Conservation (phyloP, 2,113 vertebrate genomes). For the Burhinus oedicnemus region DNA sequence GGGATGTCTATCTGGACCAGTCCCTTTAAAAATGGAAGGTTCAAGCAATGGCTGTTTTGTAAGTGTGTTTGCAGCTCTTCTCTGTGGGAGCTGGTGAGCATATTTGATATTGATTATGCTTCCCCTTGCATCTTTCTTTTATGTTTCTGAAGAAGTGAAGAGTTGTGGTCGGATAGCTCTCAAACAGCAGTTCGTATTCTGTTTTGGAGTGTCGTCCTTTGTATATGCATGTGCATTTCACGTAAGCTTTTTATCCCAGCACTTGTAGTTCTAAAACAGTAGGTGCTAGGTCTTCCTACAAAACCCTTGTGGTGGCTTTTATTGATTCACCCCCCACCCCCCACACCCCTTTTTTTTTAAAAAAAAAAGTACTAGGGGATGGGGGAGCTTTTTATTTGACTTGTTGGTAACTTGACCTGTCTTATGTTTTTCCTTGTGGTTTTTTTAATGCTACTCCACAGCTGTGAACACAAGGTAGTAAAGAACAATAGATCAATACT, state of each 20-base stretch:
- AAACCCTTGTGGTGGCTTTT: background rate
- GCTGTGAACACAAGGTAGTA: background rate
- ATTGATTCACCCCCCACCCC: too few species aligned
- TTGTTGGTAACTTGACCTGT: background rate
- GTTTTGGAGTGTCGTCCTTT: background rate
- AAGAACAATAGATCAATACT: background rate
- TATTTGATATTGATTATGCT: background rate
- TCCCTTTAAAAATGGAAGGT: background rate
- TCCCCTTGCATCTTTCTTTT: background rate
- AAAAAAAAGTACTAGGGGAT: background rate
- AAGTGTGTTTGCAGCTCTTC: background rate
- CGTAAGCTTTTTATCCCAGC: background rate
- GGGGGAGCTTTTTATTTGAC: background rate
- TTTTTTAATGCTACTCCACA: background rate
- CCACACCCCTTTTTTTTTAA: background rate
- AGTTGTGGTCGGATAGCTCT: background rate
- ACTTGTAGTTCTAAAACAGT: background rate
- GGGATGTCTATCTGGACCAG: background rate
- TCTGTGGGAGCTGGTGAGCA: background rate
- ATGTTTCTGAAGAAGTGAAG: background rate
- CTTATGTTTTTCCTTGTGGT: background rate
- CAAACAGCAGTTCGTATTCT: background rate
- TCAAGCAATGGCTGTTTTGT: background rate
- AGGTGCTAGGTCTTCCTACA: background rate
- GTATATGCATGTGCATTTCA: fast-evolving